Evolutionary conservation across 2,797 vertebrate genomes (phyloP), one percentile per base, ranked within the genome.

Genomic region (Steatocranus sp.): DNA sequence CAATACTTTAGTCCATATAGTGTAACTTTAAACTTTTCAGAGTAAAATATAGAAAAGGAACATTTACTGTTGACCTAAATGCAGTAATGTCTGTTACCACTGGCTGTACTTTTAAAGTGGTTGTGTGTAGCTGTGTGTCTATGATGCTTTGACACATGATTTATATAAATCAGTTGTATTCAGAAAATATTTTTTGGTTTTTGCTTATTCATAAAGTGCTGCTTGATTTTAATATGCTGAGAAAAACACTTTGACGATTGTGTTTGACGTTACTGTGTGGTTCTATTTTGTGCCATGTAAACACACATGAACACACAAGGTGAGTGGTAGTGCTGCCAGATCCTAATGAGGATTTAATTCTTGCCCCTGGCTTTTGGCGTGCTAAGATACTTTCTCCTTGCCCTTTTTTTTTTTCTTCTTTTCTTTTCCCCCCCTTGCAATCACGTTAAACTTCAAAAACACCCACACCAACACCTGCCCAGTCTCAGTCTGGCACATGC

Each of bases 291-390:
- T 84, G 6, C 38, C 75, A 76, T 80, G 80, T 58, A 46, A 15
- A 32, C 79, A 80, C 30, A 51, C 38, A 53, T 3, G 61, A 30
- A 79, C 54, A 73, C 58, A 58, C 68, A 78, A 68, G 61, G 56
- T 78, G 74, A 86, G 58, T 75, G 70, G 46, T 85, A 78, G 54
- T 83, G 82, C 36, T 93, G 91, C 92, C 92, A 91, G 91, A 80
- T 87, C 85, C 79, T 94, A 94, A 94, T 94, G 94, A 94, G 91
- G 78, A 90, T 93, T 93, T 94, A 91, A 93, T 94, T 93, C 86
- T 82, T 88, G 92, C 92, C 90, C 61, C 86, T 88, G 90, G 93
- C 92, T 91, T 80, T 93, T 93, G 93, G 92, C 89, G 1, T 75
- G 20, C 82, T 48, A 34, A 84, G 32, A 88, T 51, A 36, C 75